Base-by-base conservation (phyloP, 2,888 invertebrate species). In the Sacculina carcini region DNA sequence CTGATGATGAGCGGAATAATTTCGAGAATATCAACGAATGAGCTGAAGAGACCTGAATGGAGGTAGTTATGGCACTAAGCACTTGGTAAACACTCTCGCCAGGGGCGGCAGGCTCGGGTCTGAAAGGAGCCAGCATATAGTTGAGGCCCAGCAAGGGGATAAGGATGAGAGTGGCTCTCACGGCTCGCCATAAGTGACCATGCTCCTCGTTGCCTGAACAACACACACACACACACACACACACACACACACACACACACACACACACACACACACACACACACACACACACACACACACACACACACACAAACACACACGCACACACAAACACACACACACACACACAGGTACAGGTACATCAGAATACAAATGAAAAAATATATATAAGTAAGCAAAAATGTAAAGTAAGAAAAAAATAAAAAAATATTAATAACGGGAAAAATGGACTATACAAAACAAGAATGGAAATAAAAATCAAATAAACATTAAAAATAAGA, bases 11-110 rank as follows among this genome's bases (percentile, higher is more conserved):
- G n/a, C n/a, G n/a, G n/a, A n/a, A n/a, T n/a, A n/a, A n/a, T n/a
- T n/a, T n/a, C n/a, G n/a, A n/a, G n/a, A n/a, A n/a, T n/a, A n/a
- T n/a, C n/a, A n/a, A n/a, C n/a, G n/a, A n/a, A n/a, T n/a, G n/a
- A n/a, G n/a, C n/a, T n/a, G n/a, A n/a, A n/a, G n/a, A n/a, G n/a
- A 82, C 83, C 75, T 84, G 83, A 66, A 86, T 80, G 53, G 89
- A 86, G 54, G 83, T 79, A 48, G 81, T 79, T 60, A 86, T 72
- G 57, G 89, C 87, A 24, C 85, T 78, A 57, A 80, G 72, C 62
- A 84, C 74, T 67, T 84, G 83, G 69, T 89, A 87, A 58, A 74
- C 71, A 57, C 74, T 58, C 53, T 44, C 58, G 52, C 44, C 58
- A 75, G 69, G 62, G 76, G 77, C 36, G 65, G 67, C 58, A 71